Conservation (phyloP, 2,888 invertebrate species). For the Apotomis turbidana region DNA sequence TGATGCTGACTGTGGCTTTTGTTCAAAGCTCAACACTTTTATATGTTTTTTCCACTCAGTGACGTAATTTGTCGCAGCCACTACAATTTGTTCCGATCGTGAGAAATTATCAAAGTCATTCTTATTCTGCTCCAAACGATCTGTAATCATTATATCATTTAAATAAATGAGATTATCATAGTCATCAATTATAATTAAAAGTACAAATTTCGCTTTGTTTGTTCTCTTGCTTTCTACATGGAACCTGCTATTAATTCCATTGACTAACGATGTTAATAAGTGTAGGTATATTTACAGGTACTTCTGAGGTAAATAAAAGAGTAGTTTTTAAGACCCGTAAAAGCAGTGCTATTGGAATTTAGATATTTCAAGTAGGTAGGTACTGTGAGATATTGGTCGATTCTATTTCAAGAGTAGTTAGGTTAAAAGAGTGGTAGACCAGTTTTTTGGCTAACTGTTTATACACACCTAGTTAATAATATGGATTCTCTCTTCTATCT, state of each 20-base stretch:
- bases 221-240: slow-evolving; percentile 29
- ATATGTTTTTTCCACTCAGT: slow-evolving; percentile 26
- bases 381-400: too few relatives aligned
- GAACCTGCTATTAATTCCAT: slow-evolving; percentile 26
- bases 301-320: too few relatives aligned
- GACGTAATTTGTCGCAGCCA: slow-evolving; percentile 31
- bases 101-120: slow-evolving; percentile 37
- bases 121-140: slow-evolving; percentile 13
- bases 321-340: too few relatives aligned
- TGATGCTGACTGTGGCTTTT: slow-evolving; percentile 22
- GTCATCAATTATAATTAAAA: slow-evolving; percentile 40
- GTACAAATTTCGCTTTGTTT: slow-evolving; percentile 34
- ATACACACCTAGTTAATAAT: too few relatives aligned
- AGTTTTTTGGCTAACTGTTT: too few relatives aligned
- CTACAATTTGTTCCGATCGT: slow-evolving; percentile 31
- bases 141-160: slow-evolving; percentile 33
- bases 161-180: slow-evolving; percentile 30
- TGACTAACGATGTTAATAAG: neutral
- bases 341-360: too few relatives aligned
- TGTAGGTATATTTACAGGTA: neutral
- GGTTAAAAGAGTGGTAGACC: too few relatives aligned
- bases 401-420: too few relatives aligned
- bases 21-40: slow-evolving; percentile 15
- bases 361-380: too few relatives aligned
- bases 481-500: neutral